A percentile compares a stretch with the other conserved stretches of the same genome.
Evolutionary conservation across 1,140 invertebrate species (phyloP).

Genomic region (Leptopilina boulardi): DNA sequence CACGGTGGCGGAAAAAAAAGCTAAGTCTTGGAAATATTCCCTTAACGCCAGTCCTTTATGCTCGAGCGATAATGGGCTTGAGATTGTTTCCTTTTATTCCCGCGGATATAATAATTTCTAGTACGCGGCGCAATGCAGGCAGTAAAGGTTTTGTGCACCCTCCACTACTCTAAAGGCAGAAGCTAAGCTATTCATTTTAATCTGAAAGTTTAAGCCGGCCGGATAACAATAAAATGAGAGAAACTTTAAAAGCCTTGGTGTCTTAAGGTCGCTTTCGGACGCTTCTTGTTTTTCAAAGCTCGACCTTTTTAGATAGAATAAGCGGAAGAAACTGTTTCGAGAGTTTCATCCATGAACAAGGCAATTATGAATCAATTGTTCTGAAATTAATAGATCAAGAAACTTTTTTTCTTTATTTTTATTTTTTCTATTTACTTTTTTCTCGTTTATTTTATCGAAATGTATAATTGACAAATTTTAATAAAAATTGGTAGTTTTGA

Average conservation of each 20-base stretch:
- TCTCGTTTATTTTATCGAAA: no score
- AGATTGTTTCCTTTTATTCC: constrained; percentile 67
- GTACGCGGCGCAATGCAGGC: constrained; percentile 45
- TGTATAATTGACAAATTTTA: no score
- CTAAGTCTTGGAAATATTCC: constrained; percentile 56
- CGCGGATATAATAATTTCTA: constrained; percentile 63
- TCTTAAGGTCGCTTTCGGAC: constrained; percentile 54
- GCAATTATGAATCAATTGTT: constrained; percentile 27
- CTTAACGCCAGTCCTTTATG: constrained; percentile 47
- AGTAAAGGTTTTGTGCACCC: constrained; percentile 51
- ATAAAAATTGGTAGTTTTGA: no score
- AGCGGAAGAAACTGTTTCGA: not conserved
- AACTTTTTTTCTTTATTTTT: not conserved
- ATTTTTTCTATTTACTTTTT: not conserved
- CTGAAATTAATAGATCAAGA: not conserved
- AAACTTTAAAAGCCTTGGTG: constrained; percentile 62
- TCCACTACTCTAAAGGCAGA: constrained; percentile 55
- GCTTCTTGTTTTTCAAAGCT: constrained; percentile 14
- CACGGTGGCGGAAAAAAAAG: constrained; percentile 43
- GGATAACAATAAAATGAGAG: constrained; percentile 46
- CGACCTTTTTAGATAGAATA: not conserved
- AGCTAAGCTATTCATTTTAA: constrained; percentile 69
- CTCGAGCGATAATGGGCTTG: constrained; percentile 57
- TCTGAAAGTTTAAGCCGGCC: constrained; percentile 65
- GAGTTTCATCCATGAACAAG: not conserved